A percentile compares a stretch with the other conserved stretches of the same genome.
Evolutionary conservation across 2,797 vertebrate species (phyloP).

Genomic region (Pitangus sulphuratus): DNA sequence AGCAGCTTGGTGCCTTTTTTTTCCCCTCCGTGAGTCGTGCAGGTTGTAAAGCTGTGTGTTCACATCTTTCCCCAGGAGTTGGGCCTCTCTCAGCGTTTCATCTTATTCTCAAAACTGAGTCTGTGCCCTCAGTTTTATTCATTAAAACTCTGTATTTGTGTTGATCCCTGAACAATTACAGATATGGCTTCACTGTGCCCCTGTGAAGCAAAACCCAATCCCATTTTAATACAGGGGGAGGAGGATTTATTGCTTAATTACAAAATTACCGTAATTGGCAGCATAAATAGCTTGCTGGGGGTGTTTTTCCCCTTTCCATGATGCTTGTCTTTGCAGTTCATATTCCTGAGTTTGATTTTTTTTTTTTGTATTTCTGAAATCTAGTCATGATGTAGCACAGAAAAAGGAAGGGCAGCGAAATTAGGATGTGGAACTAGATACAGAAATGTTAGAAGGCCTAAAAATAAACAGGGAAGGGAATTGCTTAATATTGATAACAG

Average conservation of each 20-base stretch:
- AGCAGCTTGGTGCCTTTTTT: too few species aligned
- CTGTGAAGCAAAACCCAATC: not conserved
- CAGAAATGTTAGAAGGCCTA: not conserved
- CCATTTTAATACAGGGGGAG: not conserved
- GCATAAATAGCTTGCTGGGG: not conserved
- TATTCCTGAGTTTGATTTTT: not conserved
- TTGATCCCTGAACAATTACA: not conserved
- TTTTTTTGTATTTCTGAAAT: not conserved
- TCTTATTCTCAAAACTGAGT: not conserved
- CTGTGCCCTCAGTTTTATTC: not conserved
- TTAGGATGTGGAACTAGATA: not conserved
- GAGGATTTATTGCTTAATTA: not conserved
- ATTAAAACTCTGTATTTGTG: not conserved
- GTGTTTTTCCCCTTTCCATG: accelerated
- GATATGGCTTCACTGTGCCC: accelerated
- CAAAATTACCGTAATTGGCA: not conserved
- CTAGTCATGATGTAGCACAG: accelerated
- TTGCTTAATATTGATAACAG: not conserved
- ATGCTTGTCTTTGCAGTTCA: not conserved
- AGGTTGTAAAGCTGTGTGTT: not conserved
- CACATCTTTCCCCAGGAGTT: not conserved
- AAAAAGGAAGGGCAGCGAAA: not conserved
- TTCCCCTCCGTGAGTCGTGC: not conserved
- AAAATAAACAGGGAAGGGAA: not conserved
- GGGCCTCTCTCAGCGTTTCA: not conserved